Evolutionary conservation across 2,113 vertebrate species (phyloP).

Genomic region (Myotis brandtii): DNA sequence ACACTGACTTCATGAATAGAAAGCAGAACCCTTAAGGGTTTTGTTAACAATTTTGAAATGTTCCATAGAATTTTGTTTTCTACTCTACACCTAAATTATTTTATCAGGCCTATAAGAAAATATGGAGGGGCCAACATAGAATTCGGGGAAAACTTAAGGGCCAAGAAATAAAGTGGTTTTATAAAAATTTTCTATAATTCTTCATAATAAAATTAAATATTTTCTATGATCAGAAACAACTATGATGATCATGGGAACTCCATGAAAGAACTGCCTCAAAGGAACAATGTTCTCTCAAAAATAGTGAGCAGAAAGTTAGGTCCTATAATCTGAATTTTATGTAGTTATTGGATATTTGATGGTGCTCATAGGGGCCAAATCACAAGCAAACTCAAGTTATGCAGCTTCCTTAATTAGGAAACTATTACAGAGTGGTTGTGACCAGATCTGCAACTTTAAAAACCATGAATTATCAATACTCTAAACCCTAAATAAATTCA

Average conservation of each 20-base stretch:
- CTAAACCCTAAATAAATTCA: constrained; percentile 6
- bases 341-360: background rate
- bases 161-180: background rate
- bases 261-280: background rate
- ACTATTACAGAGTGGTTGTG: constrained; percentile 9
- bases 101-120: constrained; percentile 38
- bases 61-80: constrained; percentile 42
- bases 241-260: background rate
- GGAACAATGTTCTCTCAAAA: background rate
- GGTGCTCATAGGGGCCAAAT: background rate
- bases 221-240: constrained; percentile 42
- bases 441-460: background rate
- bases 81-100: constrained; percentile 18
- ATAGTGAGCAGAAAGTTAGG: background rate
- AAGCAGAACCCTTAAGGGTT: constrained; percentile 43
- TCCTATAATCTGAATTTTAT: constrained; percentile 15
- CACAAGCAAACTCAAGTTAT: background rate
- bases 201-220: background rate
- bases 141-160: background rate
- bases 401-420: constrained; percentile 24
- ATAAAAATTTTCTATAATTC: constrained; percentile 6
- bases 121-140: background rate
- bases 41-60: constrained; percentile 47
- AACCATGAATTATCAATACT: background rate
- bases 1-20: background rate